Evolutionary conservation across 2,888 invertebrate species (phyloP).

Genomic region (Folsomia candida): DNA sequence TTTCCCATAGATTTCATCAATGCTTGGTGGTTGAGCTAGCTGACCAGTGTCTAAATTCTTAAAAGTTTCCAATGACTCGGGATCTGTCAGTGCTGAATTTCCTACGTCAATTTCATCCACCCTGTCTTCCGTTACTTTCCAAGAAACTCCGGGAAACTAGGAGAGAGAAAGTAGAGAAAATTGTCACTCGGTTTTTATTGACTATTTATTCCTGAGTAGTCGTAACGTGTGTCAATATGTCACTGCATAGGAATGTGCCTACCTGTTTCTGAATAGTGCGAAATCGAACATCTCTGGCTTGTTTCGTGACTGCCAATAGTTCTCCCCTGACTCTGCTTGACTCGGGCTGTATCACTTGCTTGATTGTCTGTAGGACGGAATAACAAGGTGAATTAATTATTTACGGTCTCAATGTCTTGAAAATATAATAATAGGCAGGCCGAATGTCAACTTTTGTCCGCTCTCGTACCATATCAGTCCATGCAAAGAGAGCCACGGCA

Average conservation of each 20-base stretch:
- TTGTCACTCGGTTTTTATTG: background rate
- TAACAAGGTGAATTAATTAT: too few relatives aligned
- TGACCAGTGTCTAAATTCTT: slow-evolving; percentile 44
- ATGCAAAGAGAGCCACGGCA: slow-evolving; percentile 48
- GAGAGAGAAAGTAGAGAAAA: background rate
- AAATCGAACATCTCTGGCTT: slow-evolving; percentile 37
- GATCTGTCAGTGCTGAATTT: slow-evolving; percentile 21
- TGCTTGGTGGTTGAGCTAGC: slow-evolving; percentile 39
- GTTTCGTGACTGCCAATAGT: slow-evolving; percentile 34
- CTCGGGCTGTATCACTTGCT: slow-evolving; percentile 44
- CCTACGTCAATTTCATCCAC: background rate
- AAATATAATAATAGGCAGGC: background rate
- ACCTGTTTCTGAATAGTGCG: slow-evolving; percentile 40
- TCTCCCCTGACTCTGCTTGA: slow-evolving; percentile 29
- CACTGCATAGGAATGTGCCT: background rate
- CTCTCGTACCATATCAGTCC: slow-evolving; percentile 42
- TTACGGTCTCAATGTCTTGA: background rate
- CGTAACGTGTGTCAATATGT: background rate
- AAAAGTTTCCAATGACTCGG: slow-evolving; percentile 35
- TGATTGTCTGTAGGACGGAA: slow-evolving; percentile 30
- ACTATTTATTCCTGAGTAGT: background rate
- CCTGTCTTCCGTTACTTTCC: slow-evolving; percentile 18
- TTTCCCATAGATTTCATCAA: slow-evolving; percentile 39
- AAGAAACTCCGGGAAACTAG: slow-evolving; percentile 34
- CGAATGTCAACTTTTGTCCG: background rate